Base-by-base conservation (phyloP, 2,888 invertebrate species). In the Panzeria rudis region DNA sequence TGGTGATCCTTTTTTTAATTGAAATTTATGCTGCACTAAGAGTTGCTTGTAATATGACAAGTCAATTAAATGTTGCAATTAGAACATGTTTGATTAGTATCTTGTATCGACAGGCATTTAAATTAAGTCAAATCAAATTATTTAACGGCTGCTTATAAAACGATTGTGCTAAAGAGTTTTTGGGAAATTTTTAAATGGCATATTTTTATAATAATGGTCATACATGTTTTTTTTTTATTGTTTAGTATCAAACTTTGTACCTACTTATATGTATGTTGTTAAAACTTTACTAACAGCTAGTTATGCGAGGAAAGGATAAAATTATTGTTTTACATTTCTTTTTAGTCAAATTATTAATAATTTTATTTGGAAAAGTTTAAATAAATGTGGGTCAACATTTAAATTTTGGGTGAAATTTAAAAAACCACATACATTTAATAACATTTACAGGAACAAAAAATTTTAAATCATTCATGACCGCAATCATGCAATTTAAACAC, bases 401-500 rank as follows among this genome's bases (percentile, higher is more conserved):
- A 17, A 47, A 29, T 29, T 59, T 68, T 54, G 13, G 29, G 3
- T 56, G n/a, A 61, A 66, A 1, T 35, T 35, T 44, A 13, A 8
- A 11, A 75, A 81, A 75, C 81, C 75, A 54, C 73, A 73, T 47
- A 25, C 64, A 59, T 38, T 35, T 61, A 54, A 61, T n/a, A 69
- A 62, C 23, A 44, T 29, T 17, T 52, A 41, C 17, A 44, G 25
- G 32, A 71, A 4, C 29, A 47, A 82, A 75, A 25, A 44, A 54
- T 0, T 17, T 64, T 44, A 32, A 23, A 41, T 79, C 25, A 54
- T 54, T 25, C 47, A 72, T 66, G 47, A 82, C 81, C 81, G 32
- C 81, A 82, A 56, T 69, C 81, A 82, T 82, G 81, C 81, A 62
- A 75, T 44, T 52, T 68, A 23, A 25, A 59, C 35, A 62, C 44